Conservation (phyloP, 2,797 vertebrate genomes). For the Coregonus ussuriensis region DNA sequence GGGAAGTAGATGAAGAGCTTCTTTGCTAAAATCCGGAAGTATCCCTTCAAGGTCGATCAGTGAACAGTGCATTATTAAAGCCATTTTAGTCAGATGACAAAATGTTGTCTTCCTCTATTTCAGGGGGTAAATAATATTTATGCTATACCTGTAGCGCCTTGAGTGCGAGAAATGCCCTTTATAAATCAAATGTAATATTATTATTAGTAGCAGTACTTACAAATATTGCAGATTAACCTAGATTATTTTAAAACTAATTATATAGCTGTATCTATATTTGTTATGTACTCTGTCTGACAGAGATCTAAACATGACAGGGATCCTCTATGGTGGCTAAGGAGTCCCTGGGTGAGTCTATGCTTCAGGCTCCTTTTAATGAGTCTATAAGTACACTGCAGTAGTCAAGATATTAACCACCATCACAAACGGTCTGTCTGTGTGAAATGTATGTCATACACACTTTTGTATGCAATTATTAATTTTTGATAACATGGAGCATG, state of each 20-base stretch:
- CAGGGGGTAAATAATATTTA: not conserved
- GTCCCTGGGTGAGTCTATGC: not conserved
- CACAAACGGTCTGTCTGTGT: not conserved
- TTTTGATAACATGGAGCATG: no score
- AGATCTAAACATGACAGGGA: not conserved
- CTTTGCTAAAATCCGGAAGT: no score
- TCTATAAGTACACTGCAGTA: not conserved
- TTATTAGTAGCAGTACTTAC: not conserved
- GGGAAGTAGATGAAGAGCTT: no score
- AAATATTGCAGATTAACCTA: not conserved
- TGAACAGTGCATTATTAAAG: no score
- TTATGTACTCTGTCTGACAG: not conserved
- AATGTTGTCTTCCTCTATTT: not conserved
- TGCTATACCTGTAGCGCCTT: not conserved
- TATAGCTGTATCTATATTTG: not conserved
- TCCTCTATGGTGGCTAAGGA: not conserved
- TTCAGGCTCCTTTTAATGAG: not conserved
- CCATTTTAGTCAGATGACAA: not conserved
- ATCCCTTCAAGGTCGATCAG: no score
- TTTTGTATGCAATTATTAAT: not conserved
- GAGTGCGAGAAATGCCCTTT: not conserved
- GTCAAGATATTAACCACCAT: not conserved
- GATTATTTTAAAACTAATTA: not conserved
- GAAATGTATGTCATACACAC: not conserved
- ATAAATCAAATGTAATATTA: not conserved